phyloP scores from a whole-genome alignment of 2,113 vertebrate genomes.

The Brachirus orientalis region DNA sequence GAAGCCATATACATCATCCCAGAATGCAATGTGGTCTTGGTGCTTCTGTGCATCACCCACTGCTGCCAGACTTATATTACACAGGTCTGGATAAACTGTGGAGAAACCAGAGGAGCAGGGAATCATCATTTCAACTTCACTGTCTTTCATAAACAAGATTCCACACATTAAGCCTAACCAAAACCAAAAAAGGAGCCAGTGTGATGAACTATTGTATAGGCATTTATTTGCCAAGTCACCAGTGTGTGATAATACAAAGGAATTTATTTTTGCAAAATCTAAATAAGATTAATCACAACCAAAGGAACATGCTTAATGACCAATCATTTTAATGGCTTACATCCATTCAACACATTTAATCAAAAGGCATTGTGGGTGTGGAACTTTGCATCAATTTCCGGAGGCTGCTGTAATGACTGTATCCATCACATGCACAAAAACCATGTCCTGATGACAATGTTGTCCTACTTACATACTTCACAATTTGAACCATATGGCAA shows the following conservation, averaged over 20 bases:
- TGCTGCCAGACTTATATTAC: conserved; percentile 89
- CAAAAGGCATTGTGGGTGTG: conserved; percentile 65
- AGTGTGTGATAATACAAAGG: conserved; percentile 13
- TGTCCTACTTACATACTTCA: conserved; percentile 68
- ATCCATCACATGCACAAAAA: conserved; percentile 65
- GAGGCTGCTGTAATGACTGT: conserved; percentile 65
- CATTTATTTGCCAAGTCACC: neutral
- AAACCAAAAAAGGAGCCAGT: neutral
- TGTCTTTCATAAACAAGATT: too few species aligned
- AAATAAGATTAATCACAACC: conserved; percentile 58
- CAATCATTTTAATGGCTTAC: conserved; percentile 47
- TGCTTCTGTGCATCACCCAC: conserved; percentile 87
- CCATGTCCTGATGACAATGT: conserved; percentile 39
- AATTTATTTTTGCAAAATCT: conserved; percentile 12
- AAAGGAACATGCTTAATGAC: conserved; percentile 41
- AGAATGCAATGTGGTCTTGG: conserved; percentile 87
- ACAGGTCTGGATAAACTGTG: conserved; percentile 94
- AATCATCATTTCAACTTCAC: neutral
- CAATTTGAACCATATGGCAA: conserved; percentile 1
- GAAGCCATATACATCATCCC: conserved; percentile 96
- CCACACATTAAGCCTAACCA: neutral
- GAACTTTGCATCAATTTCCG: conserved; percentile 66
- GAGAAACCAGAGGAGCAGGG: conserved; percentile 3
- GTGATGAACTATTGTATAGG: neutral
- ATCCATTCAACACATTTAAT: conserved; percentile 55